Percentiles rank a stretch among this genome's conserved stretches.
Conservation (phyloP, 2,113 vertebrate genomes). For the Lasiurus cinereus region DNA sequence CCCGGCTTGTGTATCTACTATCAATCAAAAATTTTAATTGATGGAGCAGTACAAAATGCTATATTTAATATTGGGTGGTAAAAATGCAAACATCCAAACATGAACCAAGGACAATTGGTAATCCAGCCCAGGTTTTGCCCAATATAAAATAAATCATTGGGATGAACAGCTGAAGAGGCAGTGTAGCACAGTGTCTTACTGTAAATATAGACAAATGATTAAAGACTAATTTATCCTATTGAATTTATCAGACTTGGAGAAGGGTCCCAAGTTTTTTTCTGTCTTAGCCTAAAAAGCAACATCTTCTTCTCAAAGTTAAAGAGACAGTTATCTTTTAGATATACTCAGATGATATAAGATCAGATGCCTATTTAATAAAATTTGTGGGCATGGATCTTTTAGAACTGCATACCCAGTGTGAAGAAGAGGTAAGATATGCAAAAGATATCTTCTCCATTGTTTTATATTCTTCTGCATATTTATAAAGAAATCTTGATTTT, state of each 20-base stretch:
- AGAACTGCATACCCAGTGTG: not conserved
- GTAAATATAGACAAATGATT: not conserved
- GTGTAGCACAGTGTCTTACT: not conserved
- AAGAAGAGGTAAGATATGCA: not conserved
- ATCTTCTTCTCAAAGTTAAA: not conserved
- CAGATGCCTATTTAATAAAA: not conserved
- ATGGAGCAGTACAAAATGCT: not conserved
- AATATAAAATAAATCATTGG: not conserved
- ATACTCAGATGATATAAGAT: not conserved
- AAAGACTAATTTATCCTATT: not conserved
- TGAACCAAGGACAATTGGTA: not conserved
- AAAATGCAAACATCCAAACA: not conserved
- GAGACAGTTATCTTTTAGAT: not conserved
- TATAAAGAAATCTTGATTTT: not conserved
- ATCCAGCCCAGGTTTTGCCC: not conserved
- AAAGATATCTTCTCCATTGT: not conserved
- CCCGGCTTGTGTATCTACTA: not conserved
- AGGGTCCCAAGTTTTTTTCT: not conserved
- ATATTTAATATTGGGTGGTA: not conserved
- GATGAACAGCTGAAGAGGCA: not conserved
- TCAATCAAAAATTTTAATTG: not conserved
- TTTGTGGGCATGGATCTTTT: not conserved
- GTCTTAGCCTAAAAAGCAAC: not conserved
- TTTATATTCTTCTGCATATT: conserved; percentile 39
- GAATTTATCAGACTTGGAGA: not conserved